A percentile compares a stretch with the other conserved stretches of the same genome.
Evolutionary conservation across 2,797 vertebrate genomes (phyloP).

Genomic region (Pagetopsis macropterus): DNA sequence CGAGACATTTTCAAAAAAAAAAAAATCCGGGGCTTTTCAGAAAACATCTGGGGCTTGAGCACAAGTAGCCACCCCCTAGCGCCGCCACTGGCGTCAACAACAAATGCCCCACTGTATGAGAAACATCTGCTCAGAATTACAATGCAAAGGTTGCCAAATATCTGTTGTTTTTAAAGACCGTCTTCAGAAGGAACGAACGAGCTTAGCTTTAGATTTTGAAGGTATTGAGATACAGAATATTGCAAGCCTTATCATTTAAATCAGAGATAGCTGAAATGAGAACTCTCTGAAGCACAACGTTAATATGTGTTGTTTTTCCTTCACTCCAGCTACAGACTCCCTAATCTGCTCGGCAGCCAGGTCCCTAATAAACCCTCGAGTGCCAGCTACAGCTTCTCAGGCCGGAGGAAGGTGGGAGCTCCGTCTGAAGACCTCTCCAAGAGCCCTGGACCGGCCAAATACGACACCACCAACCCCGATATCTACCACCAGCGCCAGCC

Average conservation of each 20-base stretch:
- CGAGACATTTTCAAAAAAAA: no score
- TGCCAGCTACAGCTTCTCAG: conserved; percentile 84
- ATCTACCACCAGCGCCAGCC: conserved; percentile 84
- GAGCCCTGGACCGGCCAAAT: conserved; percentile 87
- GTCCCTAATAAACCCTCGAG: conserved; percentile 84
- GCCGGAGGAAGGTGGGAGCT: conserved; percentile 66
- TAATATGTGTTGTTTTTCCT: not conserved
- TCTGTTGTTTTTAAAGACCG: not conserved
- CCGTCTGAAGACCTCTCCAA: conserved; percentile 84
- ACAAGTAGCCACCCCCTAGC: no score
- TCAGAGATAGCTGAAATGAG: conserved; percentile 5
- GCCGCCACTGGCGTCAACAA: no score
- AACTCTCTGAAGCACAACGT: not conserved
- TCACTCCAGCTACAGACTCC: conserved; percentile 84
- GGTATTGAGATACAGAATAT: not conserved
- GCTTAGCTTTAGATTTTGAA: not conserved
- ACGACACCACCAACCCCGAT: conserved; percentile 84
- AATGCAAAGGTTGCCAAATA: not conserved
- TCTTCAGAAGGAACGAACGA: not conserved
- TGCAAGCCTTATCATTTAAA: not conserved
- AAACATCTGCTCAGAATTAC: not conserved
- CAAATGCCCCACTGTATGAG: not conserved
- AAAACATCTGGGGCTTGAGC: no score
- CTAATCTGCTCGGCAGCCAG: conserved; percentile 84
- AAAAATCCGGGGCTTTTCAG: no score